Base-by-base conservation (phyloP, 2,797 vertebrate genomes). In the Rhinophrynus dorsalis region DNA sequence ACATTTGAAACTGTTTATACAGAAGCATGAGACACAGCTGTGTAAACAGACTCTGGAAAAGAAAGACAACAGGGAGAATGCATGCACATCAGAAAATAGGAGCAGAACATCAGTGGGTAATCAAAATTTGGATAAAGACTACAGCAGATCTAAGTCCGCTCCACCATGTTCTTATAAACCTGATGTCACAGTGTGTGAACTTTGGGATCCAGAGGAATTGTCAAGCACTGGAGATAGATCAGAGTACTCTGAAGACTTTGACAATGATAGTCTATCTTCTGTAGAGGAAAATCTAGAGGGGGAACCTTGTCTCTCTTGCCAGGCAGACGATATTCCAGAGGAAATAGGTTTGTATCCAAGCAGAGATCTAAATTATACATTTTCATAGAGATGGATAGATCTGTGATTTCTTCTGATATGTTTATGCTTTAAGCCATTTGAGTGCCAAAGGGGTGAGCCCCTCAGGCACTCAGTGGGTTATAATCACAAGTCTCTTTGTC, bases 171-270 rank as follows among this genome's bases (percentile, higher is more conserved):
- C 55, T 13, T 56, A 33, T n/a, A 73, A 57, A 26, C 33, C 44
- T 18, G 44, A 67, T 13, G 42, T 18, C 2, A 42, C 20, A 12
- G 18, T 13, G 7, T 44, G 18, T 3, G 67, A 70, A 32, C n/a
- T 32, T 5, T 68, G 44, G 17, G 37, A 69, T 10, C 42, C 58
- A 3, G 75, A 80, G 1, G 80, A 83, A 7, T 42, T 30, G 3
- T 30, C 47, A 12, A 80, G 79, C 45, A 51, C 7, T 33, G 82
- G 44, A 23, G 83, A 75, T 26, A 79, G 75, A 18, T 85, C 73
- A 10, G 82, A 85, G 42, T 94, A 92, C 64, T 84, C 88, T 1
- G 91, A 92, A 15, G 90, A 93, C 76, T 92, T 92, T 81, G 89
- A 91, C 15, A 85, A 85, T 30, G 85, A 85, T 6, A 89, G 82